Evolutionary conservation across 2,888 invertebrate species (phyloP), one percentile per base, ranked within the genome.

Genomic region (Agonum fuliginosum): DNA sequence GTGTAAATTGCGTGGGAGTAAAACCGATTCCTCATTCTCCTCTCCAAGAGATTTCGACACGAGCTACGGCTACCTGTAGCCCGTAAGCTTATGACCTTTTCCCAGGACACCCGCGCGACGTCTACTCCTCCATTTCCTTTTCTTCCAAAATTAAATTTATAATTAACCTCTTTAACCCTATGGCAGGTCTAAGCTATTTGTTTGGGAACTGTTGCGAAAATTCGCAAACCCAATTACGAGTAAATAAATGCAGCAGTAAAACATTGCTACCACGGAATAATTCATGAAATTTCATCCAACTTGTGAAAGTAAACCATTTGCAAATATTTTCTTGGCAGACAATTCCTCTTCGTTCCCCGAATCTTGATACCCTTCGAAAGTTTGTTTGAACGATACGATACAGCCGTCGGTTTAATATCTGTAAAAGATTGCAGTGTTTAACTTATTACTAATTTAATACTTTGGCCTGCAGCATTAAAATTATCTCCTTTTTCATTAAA

Each of bases 391-490:
- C 20, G 51, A 51, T 20, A 51, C 20, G 51, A 51, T 20, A 51
- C 51, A 51, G 10, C 51, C 20, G 51, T 22, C 22, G 19, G 12
- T 27, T 58, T 27, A 58, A 58, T 54, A 24, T 62, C 17, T 30
- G 62, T 62, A 30, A 62, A 10, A 10, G 24, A 62, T 24, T 20
- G 41, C 51, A 30, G 8, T 51, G 51, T 72, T 72, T 51, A 51
- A 72, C 30, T 72, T 72, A 51, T 30, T 72, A 51, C 20, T 51
- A 72, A 72, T 72, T 72, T 72, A 72, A 34, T 72, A 34, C 51
- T 51, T 34, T 14, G 34, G 19, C 34, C 20, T 20, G 62, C 20
- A 67, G 67, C 37, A 67, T 67, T 58, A 1, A 67, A 67, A 37
- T 37, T 67, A 67, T 67, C 67, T 67, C 37, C 19, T 37, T 37